phyloP scores from a whole-genome alignment of 2,113 vertebrate genomes.

The Pygoscelis antarcticus region DNA sequence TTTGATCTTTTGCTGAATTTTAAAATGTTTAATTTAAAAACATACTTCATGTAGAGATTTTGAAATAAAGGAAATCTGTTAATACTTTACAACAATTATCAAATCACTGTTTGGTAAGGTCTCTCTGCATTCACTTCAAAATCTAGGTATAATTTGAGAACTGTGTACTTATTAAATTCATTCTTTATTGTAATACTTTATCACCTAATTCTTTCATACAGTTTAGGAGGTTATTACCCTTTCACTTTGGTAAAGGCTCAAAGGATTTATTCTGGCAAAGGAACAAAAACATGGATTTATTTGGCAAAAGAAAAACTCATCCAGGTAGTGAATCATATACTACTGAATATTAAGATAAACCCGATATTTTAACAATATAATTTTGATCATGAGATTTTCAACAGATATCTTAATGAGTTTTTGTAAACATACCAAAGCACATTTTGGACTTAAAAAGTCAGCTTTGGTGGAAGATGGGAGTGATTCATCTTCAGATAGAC shows the following conservation, averaged over 20 bases:
- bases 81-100: conserved; percentile 47
- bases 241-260: conserved; percentile 63
- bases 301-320: conserved; percentile 30
- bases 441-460: neutral
- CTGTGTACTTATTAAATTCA: conserved; percentile 19
- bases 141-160: conserved; percentile 34
- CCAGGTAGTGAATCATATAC: neutral
- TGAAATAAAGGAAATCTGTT: conserved; percentile 40
- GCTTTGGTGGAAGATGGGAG: neutral
- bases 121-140: conserved; percentile 14
- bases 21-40: conserved; percentile 40
- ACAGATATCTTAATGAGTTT: neutral
- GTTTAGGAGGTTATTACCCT: conserved; percentile 40
- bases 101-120: neutral
- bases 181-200: conserved; percentile 37
- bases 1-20: conserved; percentile 49
- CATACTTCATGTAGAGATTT: neutral
- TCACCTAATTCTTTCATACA: conserved; percentile 32
- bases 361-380: neutral
- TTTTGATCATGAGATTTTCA: neutral
- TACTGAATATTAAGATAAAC: conserved; percentile 32
- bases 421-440: neutral
- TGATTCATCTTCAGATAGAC: neutral
- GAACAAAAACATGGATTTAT: conserved; percentile 28
- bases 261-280: conserved; percentile 54